These are phyloP conservation scores for Tetraneura akinire DNA, from an alignment of 1,140 invertebrate species.

Conservation along the genomic window DNA sequence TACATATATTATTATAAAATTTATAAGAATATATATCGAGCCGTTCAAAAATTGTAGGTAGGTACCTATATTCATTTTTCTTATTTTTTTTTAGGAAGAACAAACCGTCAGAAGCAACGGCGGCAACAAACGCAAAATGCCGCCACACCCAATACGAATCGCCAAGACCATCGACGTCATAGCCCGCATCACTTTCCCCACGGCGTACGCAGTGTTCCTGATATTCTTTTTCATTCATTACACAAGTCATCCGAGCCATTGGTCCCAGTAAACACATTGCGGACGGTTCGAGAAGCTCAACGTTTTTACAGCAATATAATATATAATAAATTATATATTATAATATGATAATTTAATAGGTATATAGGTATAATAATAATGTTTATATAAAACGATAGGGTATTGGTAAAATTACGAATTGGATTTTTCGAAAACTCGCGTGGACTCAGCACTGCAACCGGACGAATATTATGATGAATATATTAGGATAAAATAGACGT, in stretches of 20 bases:
- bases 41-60: too few relatives aligned
- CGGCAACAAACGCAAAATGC: slow-evolving; percentile 66
- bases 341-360: slow-evolving; percentile 29
- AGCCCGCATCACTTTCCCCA: slow-evolving; percentile 87
- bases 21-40: too few relatives aligned
- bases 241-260: slow-evolving; percentile 56
- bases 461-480: too few relatives aligned
- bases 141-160: slow-evolving; percentile 85
- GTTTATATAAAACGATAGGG: too few relatives aligned
- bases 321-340: too few relatives aligned
- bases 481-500: too few relatives aligned
- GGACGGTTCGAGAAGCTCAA: slow-evolving; percentile 24
- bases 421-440: too few relatives aligned
- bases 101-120: slow-evolving; percentile 32
- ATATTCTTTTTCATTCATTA: slow-evolving; percentile 94
- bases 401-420: too few relatives aligned
- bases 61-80: too few relatives aligned
- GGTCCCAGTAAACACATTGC: slow-evolving; percentile 9
- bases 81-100: slow-evolving; percentile 56
- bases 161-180: slow-evolving; percentile 94
- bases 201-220: slow-evolving; percentile 87
- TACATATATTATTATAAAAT: too few relatives aligned
- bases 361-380: too few relatives aligned
- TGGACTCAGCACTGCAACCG: too few relatives aligned
- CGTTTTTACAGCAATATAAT: slow-evolving; percentile 37